Evolutionary conservation across 2,888 invertebrate species (phyloP).

Genomic region (Spisula solida): DNA sequence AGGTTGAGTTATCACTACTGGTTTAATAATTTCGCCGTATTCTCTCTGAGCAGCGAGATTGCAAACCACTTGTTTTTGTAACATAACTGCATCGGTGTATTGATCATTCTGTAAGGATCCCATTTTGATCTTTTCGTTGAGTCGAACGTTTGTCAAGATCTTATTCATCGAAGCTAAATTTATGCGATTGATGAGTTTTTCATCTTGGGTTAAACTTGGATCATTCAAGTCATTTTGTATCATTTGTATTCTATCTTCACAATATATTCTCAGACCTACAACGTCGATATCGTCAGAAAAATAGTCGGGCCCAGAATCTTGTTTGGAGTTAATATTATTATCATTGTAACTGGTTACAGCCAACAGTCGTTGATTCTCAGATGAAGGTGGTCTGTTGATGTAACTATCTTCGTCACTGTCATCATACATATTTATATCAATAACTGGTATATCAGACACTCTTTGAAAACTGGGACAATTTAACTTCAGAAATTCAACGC

Average conservation of each 20-base stretch:
- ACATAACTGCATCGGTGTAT: slow-evolving; percentile 31
- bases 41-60: slow-evolving; percentile 36
- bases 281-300: slow-evolving; percentile 27
- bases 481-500: not conserved
- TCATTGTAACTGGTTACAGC: not conserved
- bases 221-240: slow-evolving; percentile 34
- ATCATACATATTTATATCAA: slow-evolving; percentile 37
- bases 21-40: slow-evolving; percentile 34
- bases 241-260: slow-evolving; percentile 28
- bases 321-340: not conserved
- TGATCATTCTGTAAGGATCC: slow-evolving; percentile 28
- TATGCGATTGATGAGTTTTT: slow-evolving; percentile 19
- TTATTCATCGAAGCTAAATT: slow-evolving; percentile 20
- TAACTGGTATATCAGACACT: not conserved
- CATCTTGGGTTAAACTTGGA: slow-evolving; percentile 20
- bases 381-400: not conserved
- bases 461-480: not conserved
- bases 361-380: not conserved
- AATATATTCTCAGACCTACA: slow-evolving; percentile 30
- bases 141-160: slow-evolving; percentile 19
- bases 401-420: slow-evolving; percentile 22
- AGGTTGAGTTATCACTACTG: slow-evolving; percentile 30
- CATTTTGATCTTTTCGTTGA: slow-evolving; percentile 39
- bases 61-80: slow-evolving; percentile 42
- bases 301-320: slow-evolving; percentile 11